These are phyloP conservation scores for Burhinus bistriatus DNA, from an alignment of 2,113 vertebrate genomes.

Conservation along the genomic window DNA sequence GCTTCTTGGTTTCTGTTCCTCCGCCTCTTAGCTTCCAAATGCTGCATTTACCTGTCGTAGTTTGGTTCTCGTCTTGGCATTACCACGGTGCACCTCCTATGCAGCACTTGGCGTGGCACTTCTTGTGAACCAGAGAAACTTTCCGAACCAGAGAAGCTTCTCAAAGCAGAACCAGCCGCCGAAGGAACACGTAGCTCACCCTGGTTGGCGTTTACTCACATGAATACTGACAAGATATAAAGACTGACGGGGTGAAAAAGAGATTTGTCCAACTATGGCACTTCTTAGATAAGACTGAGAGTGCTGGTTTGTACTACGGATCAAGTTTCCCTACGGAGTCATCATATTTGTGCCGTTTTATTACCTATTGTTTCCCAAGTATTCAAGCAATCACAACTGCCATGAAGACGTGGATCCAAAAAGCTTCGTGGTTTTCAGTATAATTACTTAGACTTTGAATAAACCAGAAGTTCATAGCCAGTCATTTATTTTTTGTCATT, in stretches of 20 bases:
- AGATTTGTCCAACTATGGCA: neutral
- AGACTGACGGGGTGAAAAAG: neutral
- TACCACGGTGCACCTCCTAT: neutral
- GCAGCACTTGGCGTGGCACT: accelerated
- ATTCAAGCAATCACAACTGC: neutral
- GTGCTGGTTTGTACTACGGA: neutral
- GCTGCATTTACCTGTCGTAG: neutral
- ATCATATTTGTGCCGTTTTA: neutral
- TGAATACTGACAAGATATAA: neutral
- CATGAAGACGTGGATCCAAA: neutral
- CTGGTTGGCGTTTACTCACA: accelerated
- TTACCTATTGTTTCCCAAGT: slow-evolving; percentile 12
- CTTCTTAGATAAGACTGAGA: neutral
- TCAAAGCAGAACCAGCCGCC: neutral
- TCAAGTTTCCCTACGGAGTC: neutral
- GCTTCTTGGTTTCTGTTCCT: neutral
- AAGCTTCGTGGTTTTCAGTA: neutral
- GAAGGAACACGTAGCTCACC: neutral
- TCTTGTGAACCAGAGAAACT: neutral
- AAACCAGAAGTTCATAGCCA: neutral
- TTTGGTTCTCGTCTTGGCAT: neutral
- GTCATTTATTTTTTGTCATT: neutral
- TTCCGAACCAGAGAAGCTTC: neutral
- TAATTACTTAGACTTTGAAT: neutral
- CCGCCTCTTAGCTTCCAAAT: neutral